These are phyloP conservation scores for Erythrocercus mccallii DNA, from an alignment of 2,113 vertebrate species.

Conservation along the genomic window DNA sequence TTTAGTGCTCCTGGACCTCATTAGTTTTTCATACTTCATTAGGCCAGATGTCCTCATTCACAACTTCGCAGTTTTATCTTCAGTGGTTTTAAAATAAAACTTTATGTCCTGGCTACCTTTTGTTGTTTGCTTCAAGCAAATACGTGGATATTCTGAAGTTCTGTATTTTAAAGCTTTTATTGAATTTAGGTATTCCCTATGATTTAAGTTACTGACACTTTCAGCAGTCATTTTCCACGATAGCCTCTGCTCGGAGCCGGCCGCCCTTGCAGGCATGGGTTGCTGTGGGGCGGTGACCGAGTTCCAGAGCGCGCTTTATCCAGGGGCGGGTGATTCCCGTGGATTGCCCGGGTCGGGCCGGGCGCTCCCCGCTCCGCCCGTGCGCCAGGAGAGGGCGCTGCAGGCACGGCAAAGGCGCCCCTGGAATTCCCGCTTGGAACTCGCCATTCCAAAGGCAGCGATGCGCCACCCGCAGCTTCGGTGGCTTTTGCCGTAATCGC, in stretches of 20 bases:
- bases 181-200: not conserved
- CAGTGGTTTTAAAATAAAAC: not conserved
- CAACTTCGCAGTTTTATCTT: not conserved
- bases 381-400: slow-evolving; percentile 75
- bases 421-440: accelerated
- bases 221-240: not conserved
- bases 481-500: not conserved
- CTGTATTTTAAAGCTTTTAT: not conserved
- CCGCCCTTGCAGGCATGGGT: not conserved
- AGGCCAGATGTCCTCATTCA: slow-evolving; percentile 2
- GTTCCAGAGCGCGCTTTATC: not conserved
- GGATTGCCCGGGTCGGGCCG: not conserved
- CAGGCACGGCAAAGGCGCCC: slow-evolving; percentile 56
- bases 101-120: not conserved
- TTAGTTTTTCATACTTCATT: slow-evolving; percentile 21
- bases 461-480: accelerated
- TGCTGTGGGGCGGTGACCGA: not conserved
- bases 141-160: not conserved
- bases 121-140: not conserved
- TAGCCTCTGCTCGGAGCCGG: accelerated
- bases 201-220: not conserved
- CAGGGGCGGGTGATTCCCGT: accelerated
- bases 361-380: not conserved
- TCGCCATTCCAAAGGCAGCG: not conserved
- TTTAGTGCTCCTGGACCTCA: slow-evolving; percentile 8